phyloP scores from a whole-genome alignment of 2,888 invertebrate species.

The Microctonus hyperodae region DNA sequence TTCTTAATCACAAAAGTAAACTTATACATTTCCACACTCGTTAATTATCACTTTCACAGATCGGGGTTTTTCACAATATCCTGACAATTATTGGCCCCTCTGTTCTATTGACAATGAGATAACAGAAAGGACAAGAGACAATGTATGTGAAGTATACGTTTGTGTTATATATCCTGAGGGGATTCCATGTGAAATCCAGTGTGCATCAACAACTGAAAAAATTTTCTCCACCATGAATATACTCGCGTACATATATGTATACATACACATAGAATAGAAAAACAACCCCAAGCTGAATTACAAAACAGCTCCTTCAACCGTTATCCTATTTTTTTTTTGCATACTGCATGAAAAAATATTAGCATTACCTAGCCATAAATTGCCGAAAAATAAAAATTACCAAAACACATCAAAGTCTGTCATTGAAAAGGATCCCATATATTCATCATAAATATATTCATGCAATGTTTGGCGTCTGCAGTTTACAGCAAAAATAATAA shows the following conservation, averaged over 20 bases:
- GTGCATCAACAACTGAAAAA: not conserved
- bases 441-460: not conserved
- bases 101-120: slow-evolving; percentile 18
- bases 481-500: no score
- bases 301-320: not conserved
- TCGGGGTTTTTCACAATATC: not conserved
- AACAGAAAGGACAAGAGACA: not conserved
- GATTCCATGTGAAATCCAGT: not conserved
- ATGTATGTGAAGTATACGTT: not conserved
- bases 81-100: slow-evolving; percentile 23
- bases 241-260: no score
- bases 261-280: no score
- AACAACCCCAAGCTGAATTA: not conserved
- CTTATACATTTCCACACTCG: not conserved
- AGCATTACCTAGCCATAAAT: not conserved
- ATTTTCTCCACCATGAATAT: not conserved
- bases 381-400: no score
- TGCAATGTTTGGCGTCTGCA: no score
- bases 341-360: not conserved
- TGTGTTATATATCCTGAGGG: not conserved
- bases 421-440: not conserved
- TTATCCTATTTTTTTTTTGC: not conserved
- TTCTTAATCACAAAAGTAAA: not conserved
- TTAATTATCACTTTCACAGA: not conserved
- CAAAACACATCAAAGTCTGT: not conserved